These are phyloP conservation scores for Eupithecia exiguata DNA, from an alignment of 2,888 invertebrate species.

Conservation along the genomic window DNA sequence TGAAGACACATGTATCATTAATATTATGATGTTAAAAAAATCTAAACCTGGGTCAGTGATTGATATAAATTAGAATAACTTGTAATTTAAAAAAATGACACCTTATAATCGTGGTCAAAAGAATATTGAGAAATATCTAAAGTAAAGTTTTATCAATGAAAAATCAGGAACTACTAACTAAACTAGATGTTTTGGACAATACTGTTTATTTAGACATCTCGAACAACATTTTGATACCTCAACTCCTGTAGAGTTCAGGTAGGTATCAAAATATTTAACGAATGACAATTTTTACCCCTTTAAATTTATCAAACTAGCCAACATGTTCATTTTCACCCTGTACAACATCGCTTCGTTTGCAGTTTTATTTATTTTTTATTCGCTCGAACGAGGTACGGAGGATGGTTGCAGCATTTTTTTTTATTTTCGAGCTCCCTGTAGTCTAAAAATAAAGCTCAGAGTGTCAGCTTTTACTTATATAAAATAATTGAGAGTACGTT, in stretches of 20 bases:
- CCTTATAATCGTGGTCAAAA: no score
- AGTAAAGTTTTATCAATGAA: no score
- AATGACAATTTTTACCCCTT: background rate
- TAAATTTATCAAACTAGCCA: background rate
- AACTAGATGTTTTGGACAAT: background rate
- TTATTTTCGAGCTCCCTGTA: conserved; percentile 27
- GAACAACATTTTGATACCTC: background rate
- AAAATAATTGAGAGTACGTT: conserved; percentile 23
- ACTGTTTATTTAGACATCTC: background rate
- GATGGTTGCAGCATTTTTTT: conserved; percentile 32
- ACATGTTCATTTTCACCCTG: background rate
- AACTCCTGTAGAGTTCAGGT: no score
- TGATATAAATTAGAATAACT: background rate
- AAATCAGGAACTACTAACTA: background rate
- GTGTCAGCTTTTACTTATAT: conserved; percentile 12
- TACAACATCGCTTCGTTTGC: conserved; percentile 28
- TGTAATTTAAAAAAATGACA: background rate
- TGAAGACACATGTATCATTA: background rate
- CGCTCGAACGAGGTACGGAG: conserved; percentile 32
- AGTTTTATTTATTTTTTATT: conserved; percentile 37
- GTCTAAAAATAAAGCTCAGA: conserved; percentile 28
- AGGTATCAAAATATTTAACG: background rate
- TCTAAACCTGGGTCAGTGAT: background rate
- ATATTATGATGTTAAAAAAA: background rate
- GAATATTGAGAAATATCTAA: no score